Percentiles rank a stretch among this genome's conserved stretches.
Conservation (phyloP, 2,113 vertebrate species). For the Alectura lathami region DNA sequence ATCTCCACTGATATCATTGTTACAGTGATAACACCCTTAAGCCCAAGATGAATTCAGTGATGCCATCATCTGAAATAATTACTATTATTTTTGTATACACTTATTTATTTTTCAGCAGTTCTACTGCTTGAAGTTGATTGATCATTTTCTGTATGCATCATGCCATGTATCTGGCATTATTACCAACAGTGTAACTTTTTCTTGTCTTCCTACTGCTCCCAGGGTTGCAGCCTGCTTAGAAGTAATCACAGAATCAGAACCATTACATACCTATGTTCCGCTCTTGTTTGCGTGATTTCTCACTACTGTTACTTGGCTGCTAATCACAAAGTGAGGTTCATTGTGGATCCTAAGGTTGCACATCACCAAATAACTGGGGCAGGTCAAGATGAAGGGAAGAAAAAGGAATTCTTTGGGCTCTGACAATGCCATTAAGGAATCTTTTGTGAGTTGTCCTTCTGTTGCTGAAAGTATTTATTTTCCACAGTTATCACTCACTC, state of each 20-base stretch:
- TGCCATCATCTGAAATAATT: not conserved
- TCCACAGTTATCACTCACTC: not conserved
- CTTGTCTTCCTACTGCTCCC: not conserved
- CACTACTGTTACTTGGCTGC: not conserved
- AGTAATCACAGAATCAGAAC: not conserved
- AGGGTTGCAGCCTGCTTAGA: not conserved
- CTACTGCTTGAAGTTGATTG: not conserved
- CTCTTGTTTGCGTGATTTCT: not conserved
- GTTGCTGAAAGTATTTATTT: not conserved
- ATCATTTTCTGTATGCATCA: not conserved
- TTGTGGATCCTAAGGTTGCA: not conserved
- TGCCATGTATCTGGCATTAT: not conserved
- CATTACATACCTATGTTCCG: not conserved
- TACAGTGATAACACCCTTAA: not conserved
- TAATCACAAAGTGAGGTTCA: not conserved
- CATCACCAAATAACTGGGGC: not conserved
- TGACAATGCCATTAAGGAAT: not conserved
- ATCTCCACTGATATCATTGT: not conserved
- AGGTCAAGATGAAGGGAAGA: not conserved
- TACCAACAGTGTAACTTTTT: not conserved
- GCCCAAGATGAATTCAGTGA: not conserved
- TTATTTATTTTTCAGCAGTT: not conserved
- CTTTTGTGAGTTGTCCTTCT: not conserved
- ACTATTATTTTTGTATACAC: not conserved
- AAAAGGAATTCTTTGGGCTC: not conserved